A percentile compares a stretch with the other conserved stretches of the same genome.
Evolutionary conservation across 1,140 invertebrate species (phyloP).

Genomic region (fruit fly (Drosophila melanogaster)): Release_6_plus_ISO1_MT NT_037436.4:21189001-21189500

Average conservation of each 20-base stretch:
- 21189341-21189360: constrained; percentile 57
- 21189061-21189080: constrained; percentile 40
- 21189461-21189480: constrained; percentile 72
- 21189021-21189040: constrained; percentile 73
- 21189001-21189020: constrained; percentile 78
- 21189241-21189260: constrained; percentile 54
- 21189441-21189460: constrained; percentile 71
- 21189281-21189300: constrained; percentile 57
- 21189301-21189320: constrained; percentile 50
- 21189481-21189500: constrained; percentile 67
- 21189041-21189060: constrained; percentile 52
- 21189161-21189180: constrained; percentile 28
- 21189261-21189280: constrained; percentile 48
- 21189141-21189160: constrained; percentile 26
- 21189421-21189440: constrained; percentile 72
- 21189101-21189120: constrained; percentile 36
- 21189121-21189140: constrained; percentile 18
- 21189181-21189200: constrained; percentile 59
- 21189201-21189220: constrained; percentile 67
- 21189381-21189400: constrained; percentile 24
- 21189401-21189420: constrained; percentile 37
- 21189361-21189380: constrained; percentile 7
- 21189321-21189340: constrained; percentile 56
- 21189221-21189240: constrained; percentile 74
- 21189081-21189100: constrained; percentile 56